Conservation (phyloP, 2,888 invertebrate genomes). For the Tetropium fuscum region DNA sequence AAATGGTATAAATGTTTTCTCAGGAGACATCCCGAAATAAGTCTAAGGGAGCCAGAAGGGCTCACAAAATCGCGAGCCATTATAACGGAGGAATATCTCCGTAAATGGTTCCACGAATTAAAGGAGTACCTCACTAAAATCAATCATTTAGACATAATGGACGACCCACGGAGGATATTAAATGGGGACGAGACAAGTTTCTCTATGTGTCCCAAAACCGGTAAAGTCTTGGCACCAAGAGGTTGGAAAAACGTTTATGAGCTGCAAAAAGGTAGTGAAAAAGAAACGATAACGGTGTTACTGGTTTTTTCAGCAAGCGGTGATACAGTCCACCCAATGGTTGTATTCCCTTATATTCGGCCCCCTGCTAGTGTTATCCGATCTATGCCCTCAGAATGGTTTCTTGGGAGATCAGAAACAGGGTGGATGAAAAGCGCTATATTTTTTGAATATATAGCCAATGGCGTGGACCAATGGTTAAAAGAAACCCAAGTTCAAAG, state of each 20-base stretch:
- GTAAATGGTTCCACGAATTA: constrained; percentile 23
- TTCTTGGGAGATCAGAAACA: constrained; percentile 1
- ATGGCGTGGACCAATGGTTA: constrained; percentile 2
- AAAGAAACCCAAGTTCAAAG: constrained; percentile 6
- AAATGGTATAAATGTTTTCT: constrained; percentile 51
- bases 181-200: constrained; percentile 53
- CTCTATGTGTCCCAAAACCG: constrained; percentile 53
- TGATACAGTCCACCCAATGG: constrained; percentile 1
- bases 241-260: constrained; percentile 48
- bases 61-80: constrained; percentile 24
- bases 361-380: not conserved
- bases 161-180: constrained; percentile 36
- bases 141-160: constrained; percentile 24
- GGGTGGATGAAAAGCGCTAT: not conserved
- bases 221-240: constrained; percentile 43
- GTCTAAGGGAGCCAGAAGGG: constrained; percentile 20
- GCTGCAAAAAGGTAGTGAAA: constrained; percentile 32
- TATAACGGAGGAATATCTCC: constrained; percentile 32
- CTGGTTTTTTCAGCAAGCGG: not conserved
- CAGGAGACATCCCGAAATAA: constrained; percentile 44
- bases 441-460: not conserved
- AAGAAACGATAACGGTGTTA: not conserved
- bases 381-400: not conserved
- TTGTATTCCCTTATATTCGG: not conserved
- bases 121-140: constrained; percentile 12